These are phyloP conservation scores for Zosterops pallidus DNA, from an alignment of 2,113 vertebrate species.

Conservation along the genomic window DNA sequence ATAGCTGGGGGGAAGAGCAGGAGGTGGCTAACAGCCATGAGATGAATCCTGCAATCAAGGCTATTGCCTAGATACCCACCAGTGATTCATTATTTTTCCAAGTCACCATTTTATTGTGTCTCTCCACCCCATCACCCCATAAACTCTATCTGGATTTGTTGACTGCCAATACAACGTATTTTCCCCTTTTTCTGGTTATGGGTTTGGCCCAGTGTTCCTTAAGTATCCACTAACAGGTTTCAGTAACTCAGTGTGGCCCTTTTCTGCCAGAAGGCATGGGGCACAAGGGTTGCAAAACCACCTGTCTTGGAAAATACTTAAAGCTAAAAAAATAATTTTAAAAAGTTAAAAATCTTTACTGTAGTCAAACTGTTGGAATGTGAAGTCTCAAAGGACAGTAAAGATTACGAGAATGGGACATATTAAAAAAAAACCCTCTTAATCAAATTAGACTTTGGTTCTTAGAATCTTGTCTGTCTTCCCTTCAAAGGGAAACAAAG, in stretches of 20 bases:
- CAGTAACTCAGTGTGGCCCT: neutral
- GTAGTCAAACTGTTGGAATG: neutral
- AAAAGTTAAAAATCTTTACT: neutral
- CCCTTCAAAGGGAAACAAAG: neutral
- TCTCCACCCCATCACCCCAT: conserved; percentile 54
- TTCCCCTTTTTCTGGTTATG: neutral
- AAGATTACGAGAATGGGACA: neutral
- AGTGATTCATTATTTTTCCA: conserved; percentile 58
- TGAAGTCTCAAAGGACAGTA: neutral
- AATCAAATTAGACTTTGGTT: neutral
- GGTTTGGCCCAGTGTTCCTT: neutral
- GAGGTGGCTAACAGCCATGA: conserved; percentile 14
- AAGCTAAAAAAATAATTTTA: neutral
- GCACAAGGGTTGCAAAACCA: neutral
- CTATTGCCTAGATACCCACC: conserved; percentile 51
- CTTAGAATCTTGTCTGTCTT: neutral
- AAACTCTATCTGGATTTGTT: conserved; percentile 43
- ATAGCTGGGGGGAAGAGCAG: neutral
- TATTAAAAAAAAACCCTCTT: neutral
- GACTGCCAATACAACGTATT: conserved; percentile 29
- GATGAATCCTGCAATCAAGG: conserved; percentile 4
- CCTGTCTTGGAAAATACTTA: conserved; percentile 22
- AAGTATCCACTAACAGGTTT: neutral
- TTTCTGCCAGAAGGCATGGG: neutral
- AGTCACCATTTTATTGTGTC: conserved; percentile 46